Evolutionary conservation across 2,888 invertebrate species (phyloP).

Genomic region (Malthinus flaveolus): DNA sequence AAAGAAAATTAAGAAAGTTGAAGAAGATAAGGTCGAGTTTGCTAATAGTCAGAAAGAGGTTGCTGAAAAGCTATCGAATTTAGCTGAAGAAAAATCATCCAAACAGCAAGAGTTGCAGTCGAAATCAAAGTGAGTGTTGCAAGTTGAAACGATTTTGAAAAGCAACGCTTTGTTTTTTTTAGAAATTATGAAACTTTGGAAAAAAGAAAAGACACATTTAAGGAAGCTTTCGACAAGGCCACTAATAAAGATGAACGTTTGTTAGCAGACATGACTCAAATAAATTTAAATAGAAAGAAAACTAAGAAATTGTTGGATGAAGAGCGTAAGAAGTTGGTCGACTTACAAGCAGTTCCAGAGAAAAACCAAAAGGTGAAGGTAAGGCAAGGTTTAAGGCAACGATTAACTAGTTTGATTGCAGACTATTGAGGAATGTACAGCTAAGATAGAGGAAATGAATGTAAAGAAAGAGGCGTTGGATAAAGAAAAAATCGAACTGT

Average conservation of each 20-base stretch:
- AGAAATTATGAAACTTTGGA: constrained; percentile 64
- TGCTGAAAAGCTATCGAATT: constrained; percentile 59
- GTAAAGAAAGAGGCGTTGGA: constrained; percentile 62
- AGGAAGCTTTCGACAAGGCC: constrained; percentile 64
- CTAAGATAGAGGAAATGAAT: constrained; percentile 58
- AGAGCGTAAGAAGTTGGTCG: constrained; percentile 69
- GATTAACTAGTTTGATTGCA: constrained; percentile 23
- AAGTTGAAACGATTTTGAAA: not conserved
- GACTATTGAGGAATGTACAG: constrained; percentile 57
- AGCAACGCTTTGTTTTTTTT: constrained; percentile 25
- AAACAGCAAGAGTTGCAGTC: constrained; percentile 47
- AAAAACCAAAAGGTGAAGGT: constrained; percentile 68
- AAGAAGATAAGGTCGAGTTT: constrained; percentile 61
- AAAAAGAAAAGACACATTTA: constrained; percentile 62
- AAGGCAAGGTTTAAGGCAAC: not conserved
- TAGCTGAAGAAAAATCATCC: constrained; percentile 57
- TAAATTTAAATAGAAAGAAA: constrained; percentile 76
- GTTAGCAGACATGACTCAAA: constrained; percentile 67
- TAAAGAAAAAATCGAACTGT: constrained; percentile 61
- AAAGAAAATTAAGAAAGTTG: constrained; percentile 59
- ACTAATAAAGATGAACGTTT: constrained; percentile 68
- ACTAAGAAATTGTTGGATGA: constrained; percentile 68
- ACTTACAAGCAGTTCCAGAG: constrained; percentile 68
- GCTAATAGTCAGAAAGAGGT: constrained; percentile 65
- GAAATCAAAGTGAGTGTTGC: constrained; percentile 36